Evolutionary conservation across 2,888 invertebrate species (phyloP).

Genomic region (Amphipoea oculea): DNA sequence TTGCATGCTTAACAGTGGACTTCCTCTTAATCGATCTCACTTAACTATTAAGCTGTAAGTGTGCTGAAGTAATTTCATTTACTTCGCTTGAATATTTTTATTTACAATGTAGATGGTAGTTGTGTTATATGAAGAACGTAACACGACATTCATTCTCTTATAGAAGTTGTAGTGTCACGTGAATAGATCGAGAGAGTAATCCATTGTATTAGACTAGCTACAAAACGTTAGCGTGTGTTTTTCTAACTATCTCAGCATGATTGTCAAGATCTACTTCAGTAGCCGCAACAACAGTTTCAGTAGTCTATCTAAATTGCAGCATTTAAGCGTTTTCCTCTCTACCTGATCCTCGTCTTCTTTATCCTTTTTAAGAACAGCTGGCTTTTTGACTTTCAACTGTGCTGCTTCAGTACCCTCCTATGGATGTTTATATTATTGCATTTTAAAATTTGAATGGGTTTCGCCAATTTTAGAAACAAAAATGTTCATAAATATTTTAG

Average conservation of each 20-base stretch:
- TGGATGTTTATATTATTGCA: conserved; percentile 62
- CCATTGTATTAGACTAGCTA: conserved; percentile 73
- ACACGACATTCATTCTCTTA: conserved; percentile 37
- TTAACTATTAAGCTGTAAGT: neutral
- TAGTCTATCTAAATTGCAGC: conserved; percentile 63
- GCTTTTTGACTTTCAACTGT: conserved; percentile 87
- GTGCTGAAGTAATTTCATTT: conserved; percentile 37
- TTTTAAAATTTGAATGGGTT: conserved; percentile 38
- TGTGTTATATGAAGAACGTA: conserved; percentile 16
- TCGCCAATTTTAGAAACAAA: neutral
- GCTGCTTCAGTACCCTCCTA: conserved; percentile 88
- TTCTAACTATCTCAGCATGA: conserved; percentile 83
- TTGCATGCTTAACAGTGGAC: conserved; percentile 65
- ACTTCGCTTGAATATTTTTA: conserved; percentile 23
- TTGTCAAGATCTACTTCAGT: conserved; percentile 52
- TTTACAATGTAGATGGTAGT: conserved; percentile 6
- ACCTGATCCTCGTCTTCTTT: conserved; percentile 82
- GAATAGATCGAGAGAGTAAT: conserved; percentile 58
- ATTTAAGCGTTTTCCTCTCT: conserved; percentile 68
- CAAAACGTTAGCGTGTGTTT: conserved; percentile 72
- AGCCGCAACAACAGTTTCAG: conserved; percentile 65
- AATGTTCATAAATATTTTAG: neutral
- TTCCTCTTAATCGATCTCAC: conserved; percentile 39
- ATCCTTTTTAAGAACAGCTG: conserved; percentile 86
- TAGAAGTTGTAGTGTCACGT: conserved; percentile 38